These are phyloP conservation scores for Malurus cyaneus DNA, from an alignment of 2,113 vertebrate genomes.

Conservation along the genomic window DNA sequence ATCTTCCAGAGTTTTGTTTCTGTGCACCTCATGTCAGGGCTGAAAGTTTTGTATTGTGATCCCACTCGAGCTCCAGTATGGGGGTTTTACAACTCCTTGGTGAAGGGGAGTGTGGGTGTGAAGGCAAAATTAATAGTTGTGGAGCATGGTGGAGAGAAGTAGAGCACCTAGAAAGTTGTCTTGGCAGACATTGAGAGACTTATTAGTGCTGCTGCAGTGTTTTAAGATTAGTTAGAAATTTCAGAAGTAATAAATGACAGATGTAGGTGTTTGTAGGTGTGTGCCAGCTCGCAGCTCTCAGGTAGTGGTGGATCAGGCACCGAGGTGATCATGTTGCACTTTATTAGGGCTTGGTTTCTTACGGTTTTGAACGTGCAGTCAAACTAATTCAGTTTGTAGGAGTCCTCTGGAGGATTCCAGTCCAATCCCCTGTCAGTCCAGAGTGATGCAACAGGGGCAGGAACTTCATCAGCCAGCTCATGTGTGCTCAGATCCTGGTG, in stretches of 20 bases:
- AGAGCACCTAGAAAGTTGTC: not conserved
- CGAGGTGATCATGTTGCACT: not conserved
- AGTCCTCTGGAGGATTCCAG: not conserved
- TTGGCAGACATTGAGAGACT: not conserved
- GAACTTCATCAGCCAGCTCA: not conserved
- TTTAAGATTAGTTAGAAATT: not conserved
- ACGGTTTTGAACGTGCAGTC: not conserved
- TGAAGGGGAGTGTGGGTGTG: not conserved
- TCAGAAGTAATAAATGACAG: not conserved
- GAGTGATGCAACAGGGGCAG: not conserved
- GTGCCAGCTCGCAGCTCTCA: not conserved
- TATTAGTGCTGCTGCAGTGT: not conserved
- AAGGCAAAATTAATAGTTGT: not conserved
- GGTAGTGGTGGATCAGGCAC: not conserved
- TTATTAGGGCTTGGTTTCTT: not conserved
- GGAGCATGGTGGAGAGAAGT: not conserved
- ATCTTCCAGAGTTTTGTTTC: not conserved
- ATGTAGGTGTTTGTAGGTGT: not conserved
- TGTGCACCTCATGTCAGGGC: not conserved
- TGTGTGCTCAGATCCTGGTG: not conserved
- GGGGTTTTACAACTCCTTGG: not conserved
- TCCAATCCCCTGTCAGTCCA: not conserved
- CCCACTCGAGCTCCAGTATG: accelerated
- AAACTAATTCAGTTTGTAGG: not conserved
- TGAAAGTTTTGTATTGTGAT: not conserved